Evolutionary conservation across 2,888 invertebrate species (phyloP), one percentile per base, ranked within the genome.

Genomic region (Perdita meconis): DNA sequence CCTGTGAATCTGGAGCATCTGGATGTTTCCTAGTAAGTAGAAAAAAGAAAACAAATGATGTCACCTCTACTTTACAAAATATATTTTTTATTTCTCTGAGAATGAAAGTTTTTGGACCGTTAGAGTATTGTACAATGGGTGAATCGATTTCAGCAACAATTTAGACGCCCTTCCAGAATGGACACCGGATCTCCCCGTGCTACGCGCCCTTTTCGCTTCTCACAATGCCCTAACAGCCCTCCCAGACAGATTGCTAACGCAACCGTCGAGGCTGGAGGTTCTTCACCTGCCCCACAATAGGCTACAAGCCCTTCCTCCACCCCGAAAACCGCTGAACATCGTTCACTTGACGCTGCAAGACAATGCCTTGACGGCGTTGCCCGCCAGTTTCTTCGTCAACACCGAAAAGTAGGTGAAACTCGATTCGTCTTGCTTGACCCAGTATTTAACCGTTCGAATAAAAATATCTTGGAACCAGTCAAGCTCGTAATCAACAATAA

Each of bases 221-320:
- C 96, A 96, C 90, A 97, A 97, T 88, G 93, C 94, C 53, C 92
- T 97, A 56, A 94, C 94, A 36, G 94, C 94, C 12, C 93, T 97
- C 12, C 96, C 96, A 6, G 96, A 96, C 60, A 95, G 96, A 88
- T 90, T 97, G 53, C 95, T 97, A 84, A 96, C 96, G 86, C 96
- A 96, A 92, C 94, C 96, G 61, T 95, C 95, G 60, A 95, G 95
- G 80, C 93, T 97, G 42, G 95, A 95, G 83, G 96, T 95, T 40
- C 92, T 97, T 24, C 96, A 96, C 88, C 93, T 97, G 53, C 95
- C 96, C 19, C 96, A 96, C 92, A 97, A 97, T 89, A 95, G 95
- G 91, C 94, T 97, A 72, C 94, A 95, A 78, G 94, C 94, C 57
- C 93, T 97, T 47, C 96, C 96, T n/a, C 94, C 95, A 38, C 95